Evolutionary conservation across 1,140 invertebrate species (phyloP).

Genomic region (Lepidurus apus): DNA sequence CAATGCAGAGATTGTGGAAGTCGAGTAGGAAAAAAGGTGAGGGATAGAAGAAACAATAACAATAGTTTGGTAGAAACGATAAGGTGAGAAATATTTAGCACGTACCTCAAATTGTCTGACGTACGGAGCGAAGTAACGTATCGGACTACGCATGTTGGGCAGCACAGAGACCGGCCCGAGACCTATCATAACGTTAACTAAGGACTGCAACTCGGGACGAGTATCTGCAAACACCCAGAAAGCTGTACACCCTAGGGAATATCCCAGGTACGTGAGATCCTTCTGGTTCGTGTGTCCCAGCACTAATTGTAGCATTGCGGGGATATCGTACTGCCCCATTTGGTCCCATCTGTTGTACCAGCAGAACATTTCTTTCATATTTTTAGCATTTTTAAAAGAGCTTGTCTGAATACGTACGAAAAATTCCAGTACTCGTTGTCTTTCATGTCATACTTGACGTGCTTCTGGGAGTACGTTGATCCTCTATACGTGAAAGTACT

Average conservation of each 20-base stretch:
- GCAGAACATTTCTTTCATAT: conserved; percentile 29
- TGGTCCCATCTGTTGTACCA: conserved; percentile 53
- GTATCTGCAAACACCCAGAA: conserved; percentile 27
- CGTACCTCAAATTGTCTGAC: background rate
- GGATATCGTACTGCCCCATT: conserved; percentile 60
- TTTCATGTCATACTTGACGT: conserved; percentile 49
- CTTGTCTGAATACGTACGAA: conserved; percentile 44
- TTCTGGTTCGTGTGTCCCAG: conserved; percentile 50
- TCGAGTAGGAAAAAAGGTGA: background rate
- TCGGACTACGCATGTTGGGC: background rate
- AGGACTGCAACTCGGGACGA: background rate
- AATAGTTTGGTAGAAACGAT: too few relatives aligned
- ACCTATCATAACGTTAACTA: conserved; percentile 22
- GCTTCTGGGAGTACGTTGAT: conserved; percentile 56
- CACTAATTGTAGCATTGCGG: conserved; percentile 61
- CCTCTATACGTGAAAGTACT: conserved; percentile 45
- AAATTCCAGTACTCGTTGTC: conserved; percentile 66
- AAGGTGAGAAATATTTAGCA: too few relatives aligned
- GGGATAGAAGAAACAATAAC: background rate
- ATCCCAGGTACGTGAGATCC: conserved; percentile 52
- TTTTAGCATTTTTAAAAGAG: conserved; percentile 2
- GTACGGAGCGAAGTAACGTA: conserved; percentile 27
- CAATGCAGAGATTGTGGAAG: background rate
- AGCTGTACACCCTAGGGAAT: conserved; percentile 23
- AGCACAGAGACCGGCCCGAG: background rate